phyloP scores from a whole-genome alignment of 2,113 vertebrate species.

The Leucosticte australis region DNA sequence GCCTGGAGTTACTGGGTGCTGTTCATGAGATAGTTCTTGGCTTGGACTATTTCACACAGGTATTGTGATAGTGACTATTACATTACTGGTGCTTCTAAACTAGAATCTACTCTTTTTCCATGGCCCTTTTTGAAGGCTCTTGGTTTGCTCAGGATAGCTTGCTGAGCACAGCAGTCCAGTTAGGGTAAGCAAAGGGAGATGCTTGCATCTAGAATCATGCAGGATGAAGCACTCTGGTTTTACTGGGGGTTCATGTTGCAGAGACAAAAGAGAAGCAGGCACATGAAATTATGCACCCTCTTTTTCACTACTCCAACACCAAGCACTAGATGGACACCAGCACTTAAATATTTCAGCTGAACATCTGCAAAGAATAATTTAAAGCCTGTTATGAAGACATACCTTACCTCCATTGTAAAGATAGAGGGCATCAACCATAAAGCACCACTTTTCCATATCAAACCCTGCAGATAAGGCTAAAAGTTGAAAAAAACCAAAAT shows the following conservation, averaged over 20 bases:
- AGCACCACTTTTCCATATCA: background rate
- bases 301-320: background rate
- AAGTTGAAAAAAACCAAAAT: background rate
- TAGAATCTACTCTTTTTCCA: background rate
- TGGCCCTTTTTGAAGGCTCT: background rate
- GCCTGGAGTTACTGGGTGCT: background rate
- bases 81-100: background rate
- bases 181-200: background rate
- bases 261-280: background rate
- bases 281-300: background rate
- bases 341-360: background rate
- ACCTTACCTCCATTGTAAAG: background rate
- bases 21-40: background rate
- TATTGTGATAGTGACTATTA: background rate
- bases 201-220: background rate
- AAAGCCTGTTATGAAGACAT: background rate
- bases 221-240: background rate
- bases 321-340: background rate
- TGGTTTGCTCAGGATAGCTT: background rate
- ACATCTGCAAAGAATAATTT: background rate
- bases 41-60: background rate
- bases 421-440: background rate
- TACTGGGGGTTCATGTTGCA: background rate
- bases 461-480: background rate
- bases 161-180: background rate